Evolutionary conservation across 2,797 vertebrate genomes (phyloP).

Genomic region (Anniella stebbinsi): DNA sequence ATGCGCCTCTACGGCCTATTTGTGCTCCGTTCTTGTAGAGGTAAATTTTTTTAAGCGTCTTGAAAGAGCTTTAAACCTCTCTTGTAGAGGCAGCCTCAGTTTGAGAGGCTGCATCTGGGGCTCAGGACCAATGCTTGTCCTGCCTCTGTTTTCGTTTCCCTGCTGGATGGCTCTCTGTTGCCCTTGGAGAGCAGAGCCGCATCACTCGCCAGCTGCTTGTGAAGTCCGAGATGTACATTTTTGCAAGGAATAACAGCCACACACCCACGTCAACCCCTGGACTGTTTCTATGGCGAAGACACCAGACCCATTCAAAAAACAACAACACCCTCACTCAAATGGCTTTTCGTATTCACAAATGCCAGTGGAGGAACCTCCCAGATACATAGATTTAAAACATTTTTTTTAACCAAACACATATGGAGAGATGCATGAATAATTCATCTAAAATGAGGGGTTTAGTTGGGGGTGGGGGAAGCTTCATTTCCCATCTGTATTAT

Average conservation of each 20-base stretch:
- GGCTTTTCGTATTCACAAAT: conserved; percentile 15
- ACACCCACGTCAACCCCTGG: conserved; percentile 53
- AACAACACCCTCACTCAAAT: conserved; percentile 35
- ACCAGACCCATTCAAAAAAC: conserved; percentile 36
- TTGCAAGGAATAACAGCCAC: conserved; percentile 70
- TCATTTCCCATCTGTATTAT: background rate
- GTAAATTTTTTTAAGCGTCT: no score
- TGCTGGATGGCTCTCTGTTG: conserved; percentile 56
- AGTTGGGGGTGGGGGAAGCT: no score
- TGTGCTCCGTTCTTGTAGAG: no score
- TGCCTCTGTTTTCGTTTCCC: conserved; percentile 30
- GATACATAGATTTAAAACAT: background rate
- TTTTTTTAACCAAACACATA: background rate
- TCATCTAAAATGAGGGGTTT: background rate
- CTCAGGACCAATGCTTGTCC: background rate
- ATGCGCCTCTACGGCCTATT: no score
- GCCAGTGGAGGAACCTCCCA: background rate
- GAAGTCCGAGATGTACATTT: conserved; percentile 51
- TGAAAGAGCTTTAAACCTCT: no score
- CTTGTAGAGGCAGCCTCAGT: no score
- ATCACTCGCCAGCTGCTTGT: conserved; percentile 55
- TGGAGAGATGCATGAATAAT: background rate
- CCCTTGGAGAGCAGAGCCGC: conserved; percentile 58
- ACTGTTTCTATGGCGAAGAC: conserved; percentile 62
- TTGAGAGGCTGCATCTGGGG: background rate